Evolutionary conservation across 2,888 invertebrate species (phyloP).

Genomic region (Synergus laeviventris): DNA sequence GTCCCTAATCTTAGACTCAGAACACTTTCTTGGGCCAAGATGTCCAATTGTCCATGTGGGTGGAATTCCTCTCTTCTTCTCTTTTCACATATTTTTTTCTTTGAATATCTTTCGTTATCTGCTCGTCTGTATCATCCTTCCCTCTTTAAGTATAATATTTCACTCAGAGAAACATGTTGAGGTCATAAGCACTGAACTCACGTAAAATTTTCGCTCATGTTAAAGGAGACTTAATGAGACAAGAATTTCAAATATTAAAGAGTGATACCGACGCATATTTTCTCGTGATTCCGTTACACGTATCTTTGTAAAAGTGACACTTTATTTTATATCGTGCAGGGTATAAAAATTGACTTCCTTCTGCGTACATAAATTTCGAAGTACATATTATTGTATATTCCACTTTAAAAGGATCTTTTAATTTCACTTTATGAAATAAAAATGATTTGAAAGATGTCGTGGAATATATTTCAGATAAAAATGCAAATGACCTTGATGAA

Average conservation of each 20-base stretch:
- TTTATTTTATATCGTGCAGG: background rate
- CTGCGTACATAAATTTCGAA: background rate
- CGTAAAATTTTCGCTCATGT: constrained; percentile 2
- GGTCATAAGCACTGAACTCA: background rate
- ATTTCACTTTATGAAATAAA: background rate
- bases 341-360: background rate
- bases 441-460: background rate
- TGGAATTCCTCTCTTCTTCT: background rate
- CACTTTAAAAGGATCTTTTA: background rate
- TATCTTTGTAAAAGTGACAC: background rate
- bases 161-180: background rate
- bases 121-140: background rate
- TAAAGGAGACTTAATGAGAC: background rate
- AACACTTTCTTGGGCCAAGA: background rate
- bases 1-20: too few species aligned
- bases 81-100: background rate
- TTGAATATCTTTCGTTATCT: background rate
- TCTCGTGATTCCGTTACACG: background rate
- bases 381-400: background rate
- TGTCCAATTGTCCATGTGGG: background rate
- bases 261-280: background rate
- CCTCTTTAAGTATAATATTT: background rate
- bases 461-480: background rate
- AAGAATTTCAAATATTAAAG: background rate
- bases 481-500: background rate